Evolutionary conservation across 1,140 invertebrate genomes (phyloP).

Genomic region (Pachypeltis micranthus): DNA sequence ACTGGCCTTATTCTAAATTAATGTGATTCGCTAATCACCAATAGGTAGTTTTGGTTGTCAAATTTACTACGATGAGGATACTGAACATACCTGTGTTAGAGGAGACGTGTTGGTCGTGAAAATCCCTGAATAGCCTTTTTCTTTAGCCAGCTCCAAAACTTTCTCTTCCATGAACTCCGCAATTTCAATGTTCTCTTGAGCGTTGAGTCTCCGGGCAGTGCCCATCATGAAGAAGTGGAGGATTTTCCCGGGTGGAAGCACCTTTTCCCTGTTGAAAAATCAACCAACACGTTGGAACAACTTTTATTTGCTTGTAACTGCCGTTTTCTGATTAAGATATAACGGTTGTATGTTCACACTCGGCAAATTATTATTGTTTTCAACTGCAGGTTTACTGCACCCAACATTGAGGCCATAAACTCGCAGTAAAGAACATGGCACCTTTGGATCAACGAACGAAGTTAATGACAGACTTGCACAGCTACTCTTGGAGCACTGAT

Average conservation of each 20-base stretch:
- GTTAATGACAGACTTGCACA: too few species aligned
- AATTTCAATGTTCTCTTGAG: constrained; percentile 60
- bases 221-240: constrained; percentile 80
- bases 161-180: constrained; percentile 67
- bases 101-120: constrained; percentile 78
- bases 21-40: constrained; percentile 5
- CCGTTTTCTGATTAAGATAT: too few species aligned
- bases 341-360: too few species aligned
- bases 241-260: constrained; percentile 54
- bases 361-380: too few species aligned
- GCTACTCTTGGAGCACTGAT: too few species aligned
- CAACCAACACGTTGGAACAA: too few species aligned
- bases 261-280: constrained; percentile 37
- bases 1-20: neutral
- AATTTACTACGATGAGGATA: neutral
- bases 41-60: too few species aligned
- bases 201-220: constrained; percentile 46
- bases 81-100: constrained; percentile 53
- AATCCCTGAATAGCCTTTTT: constrained; percentile 53
- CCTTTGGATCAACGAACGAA: too few species aligned
- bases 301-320: too few species aligned
- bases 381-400: too few species aligned
- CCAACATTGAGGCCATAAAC: too few species aligned
- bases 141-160: constrained; percentile 49
- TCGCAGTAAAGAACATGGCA: too few species aligned